A percentile compares a stretch with the other conserved stretches of the same genome.
Conservation (phyloP, 2,888 invertebrate genomes). For the Odontothrips loti region DNA sequence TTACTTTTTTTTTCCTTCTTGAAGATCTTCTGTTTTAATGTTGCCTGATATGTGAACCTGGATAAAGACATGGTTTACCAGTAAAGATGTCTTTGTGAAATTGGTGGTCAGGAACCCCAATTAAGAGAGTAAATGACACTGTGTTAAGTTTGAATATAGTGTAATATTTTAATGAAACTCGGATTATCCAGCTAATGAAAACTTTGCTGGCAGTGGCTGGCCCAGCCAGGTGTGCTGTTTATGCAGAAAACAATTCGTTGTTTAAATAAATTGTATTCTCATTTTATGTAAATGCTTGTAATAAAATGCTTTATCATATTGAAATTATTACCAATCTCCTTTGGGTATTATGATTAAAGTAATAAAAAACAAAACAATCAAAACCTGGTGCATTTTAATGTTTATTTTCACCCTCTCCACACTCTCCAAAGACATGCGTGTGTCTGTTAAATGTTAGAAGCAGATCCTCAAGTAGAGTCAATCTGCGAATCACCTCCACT, state of each 20-base stretch:
- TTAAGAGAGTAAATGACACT: conserved; percentile 26
- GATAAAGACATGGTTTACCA: neutral
- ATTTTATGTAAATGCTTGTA: conserved; percentile 25
- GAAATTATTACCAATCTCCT: neutral
- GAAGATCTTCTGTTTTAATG: conserved; percentile 13
- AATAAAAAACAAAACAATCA: neutral
- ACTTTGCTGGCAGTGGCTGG: conserved; percentile 18
- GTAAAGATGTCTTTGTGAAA: neutral
- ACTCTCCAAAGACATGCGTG: neutral
- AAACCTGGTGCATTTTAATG: neutral
- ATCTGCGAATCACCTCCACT: neutral
- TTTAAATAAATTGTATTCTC: conserved; percentile 23
- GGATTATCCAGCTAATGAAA: conserved; percentile 16
- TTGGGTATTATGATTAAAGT: neutral
- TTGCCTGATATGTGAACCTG: neutral
- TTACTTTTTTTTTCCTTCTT: conserved; percentile 7
- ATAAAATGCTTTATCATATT: conserved; percentile 25
- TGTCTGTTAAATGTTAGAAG: neutral
- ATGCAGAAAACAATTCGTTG: neutral
- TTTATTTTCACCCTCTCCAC: neutral
- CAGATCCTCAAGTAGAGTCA: neutral
- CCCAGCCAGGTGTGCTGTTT: conserved; percentile 10
- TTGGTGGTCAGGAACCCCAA: conserved; percentile 22
- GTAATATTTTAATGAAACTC: conserved; percentile 21
- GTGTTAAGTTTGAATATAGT: conserved; percentile 25